phyloP scores from a whole-genome alignment of 2,797 vertebrate species.

The Apogon talboti region DNA sequence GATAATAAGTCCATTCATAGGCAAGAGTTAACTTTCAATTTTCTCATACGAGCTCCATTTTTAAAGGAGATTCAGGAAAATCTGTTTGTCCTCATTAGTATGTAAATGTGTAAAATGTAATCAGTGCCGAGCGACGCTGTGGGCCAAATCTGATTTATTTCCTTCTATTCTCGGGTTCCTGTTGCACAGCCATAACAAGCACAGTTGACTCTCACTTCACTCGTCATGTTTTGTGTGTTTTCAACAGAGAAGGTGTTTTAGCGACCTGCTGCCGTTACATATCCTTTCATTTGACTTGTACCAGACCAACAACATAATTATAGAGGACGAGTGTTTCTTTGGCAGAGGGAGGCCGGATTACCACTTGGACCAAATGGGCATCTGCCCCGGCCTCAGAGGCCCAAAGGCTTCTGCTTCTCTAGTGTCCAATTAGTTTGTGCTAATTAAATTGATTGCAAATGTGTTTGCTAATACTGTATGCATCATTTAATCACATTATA shows the following conservation, averaged over 20 bases:
- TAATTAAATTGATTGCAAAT: constrained; percentile 8
- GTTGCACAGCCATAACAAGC: background rate
- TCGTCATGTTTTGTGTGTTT: background rate
- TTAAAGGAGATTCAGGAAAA: constrained; percentile 11
- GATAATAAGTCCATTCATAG: too few species aligned
- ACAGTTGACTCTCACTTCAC: too few species aligned
- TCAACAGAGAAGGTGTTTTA: background rate
- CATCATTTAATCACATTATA: background rate
- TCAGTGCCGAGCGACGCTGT: background rate
- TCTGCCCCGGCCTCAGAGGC: background rate
- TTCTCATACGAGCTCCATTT: constrained; percentile 11
- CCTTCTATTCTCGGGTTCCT: background rate
- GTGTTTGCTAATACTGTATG: background rate
- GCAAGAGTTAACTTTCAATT: background rate
- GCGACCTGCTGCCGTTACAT: too few species aligned
- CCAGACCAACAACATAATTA: background rate
- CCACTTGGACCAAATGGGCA: constrained; percentile 5
- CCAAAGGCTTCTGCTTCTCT: background rate
- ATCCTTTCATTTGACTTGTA: background rate
- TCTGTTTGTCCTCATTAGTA: constrained; percentile 11
- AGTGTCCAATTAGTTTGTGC: background rate
- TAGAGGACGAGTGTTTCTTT: background rate
- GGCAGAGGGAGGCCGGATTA: background rate
- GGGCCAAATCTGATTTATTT: constrained; percentile 14
- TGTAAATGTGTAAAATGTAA: constrained; percentile 25